Conservation (phyloP, 2,888 invertebrate species). For the Dryadula phaetusa region DNA sequence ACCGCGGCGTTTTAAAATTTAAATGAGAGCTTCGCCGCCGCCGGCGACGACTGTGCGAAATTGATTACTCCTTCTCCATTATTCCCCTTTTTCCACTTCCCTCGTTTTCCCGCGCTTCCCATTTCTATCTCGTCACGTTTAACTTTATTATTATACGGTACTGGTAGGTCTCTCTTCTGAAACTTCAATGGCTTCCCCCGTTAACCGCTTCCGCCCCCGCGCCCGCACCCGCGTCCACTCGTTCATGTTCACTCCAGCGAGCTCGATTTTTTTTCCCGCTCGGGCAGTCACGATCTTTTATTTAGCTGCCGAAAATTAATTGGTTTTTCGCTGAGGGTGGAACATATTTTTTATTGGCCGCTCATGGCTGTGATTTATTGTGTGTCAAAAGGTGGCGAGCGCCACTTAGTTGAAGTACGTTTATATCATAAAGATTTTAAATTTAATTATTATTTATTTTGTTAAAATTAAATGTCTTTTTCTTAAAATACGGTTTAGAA, state of each 20-base stretch:
- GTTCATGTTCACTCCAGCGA: slow-evolving; percentile 46
- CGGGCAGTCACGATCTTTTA: slow-evolving; percentile 76
- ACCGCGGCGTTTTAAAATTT: slow-evolving; percentile 81
- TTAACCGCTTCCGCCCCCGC: slow-evolving; percentile 46
- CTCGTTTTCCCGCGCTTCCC: slow-evolving; percentile 71
- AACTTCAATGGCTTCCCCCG: slow-evolving; percentile 27
- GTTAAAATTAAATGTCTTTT: neutral
- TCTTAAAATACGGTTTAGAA: neutral
- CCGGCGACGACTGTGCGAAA: slow-evolving; percentile 79
- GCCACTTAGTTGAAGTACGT: slow-evolving; percentile 80
- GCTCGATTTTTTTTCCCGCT: slow-evolving; percentile 71
- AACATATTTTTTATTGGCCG: slow-evolving; percentile 84
- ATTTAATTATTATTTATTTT: slow-evolving; percentile 36
- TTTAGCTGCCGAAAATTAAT: slow-evolving; percentile 83
- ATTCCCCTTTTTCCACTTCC: slow-evolving; percentile 81
- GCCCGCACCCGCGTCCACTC: slow-evolving; percentile 50
- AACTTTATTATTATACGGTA: slow-evolving; percentile 77
- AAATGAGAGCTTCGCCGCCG: slow-evolving; percentile 80
- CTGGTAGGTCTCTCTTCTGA: slow-evolving; percentile 43
- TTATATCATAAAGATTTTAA: slow-evolving; percentile 68
- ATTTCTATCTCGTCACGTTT: slow-evolving; percentile 75
- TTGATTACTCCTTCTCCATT: slow-evolving; percentile 84
- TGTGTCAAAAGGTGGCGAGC: slow-evolving; percentile 83
- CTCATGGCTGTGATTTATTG: slow-evolving; percentile 82
- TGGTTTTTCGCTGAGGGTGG: slow-evolving; percentile 84